Base-by-base conservation (phyloP, 2,113 vertebrate genomes). In the Otocyon megalotis region DNA sequence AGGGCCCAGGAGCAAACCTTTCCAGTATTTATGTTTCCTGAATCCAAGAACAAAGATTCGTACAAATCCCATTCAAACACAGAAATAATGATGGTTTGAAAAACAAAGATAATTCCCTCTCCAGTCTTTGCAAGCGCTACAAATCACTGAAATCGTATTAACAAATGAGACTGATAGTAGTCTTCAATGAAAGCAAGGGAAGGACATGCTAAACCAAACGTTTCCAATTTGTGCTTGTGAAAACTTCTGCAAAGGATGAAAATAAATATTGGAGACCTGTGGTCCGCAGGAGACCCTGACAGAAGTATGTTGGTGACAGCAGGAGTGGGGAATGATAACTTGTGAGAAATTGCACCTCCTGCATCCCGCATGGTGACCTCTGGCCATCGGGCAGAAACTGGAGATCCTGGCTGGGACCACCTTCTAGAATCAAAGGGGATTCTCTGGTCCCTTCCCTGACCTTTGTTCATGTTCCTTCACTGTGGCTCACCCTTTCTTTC, bases 361-460 rank as follows among this genome's bases (percentile, higher is more conserved):
- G 48, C 43, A 48, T 85, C 88, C 71, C 0, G 0, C 35, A 20
- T 12, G 32, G 69, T 65, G 69, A 94, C 76, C 74, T 76, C 71
- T 22, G 81, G 81, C 69, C 65, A 82, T 60, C 0, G 16, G 69
- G 69, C 80, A 13, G 90, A 97, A 94, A 95, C 37, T 0, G 37
- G 85, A 88, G 96, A 48, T 65, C 43, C 84, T 93, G 26, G 22
- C 37, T 74, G 35, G 71, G 63, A 76, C 74, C 43, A 71, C 76
- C 77, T 95, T 77, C 22, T 56, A 93, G 71, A 93, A 83, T 96
- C 93, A 95, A 96, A 93, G 79, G 56, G 63, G 32, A 62, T 4
- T n/a, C 85, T 30, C 22, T 24, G 10, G 22, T n/a, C 35, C 54
- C 1, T 35, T 77, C 72, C 80, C 26, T 91, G 60, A 81, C 37